phyloP scores from a whole-genome alignment of 2,113 vertebrate species.

The Marcusenius ussheri region DNA sequence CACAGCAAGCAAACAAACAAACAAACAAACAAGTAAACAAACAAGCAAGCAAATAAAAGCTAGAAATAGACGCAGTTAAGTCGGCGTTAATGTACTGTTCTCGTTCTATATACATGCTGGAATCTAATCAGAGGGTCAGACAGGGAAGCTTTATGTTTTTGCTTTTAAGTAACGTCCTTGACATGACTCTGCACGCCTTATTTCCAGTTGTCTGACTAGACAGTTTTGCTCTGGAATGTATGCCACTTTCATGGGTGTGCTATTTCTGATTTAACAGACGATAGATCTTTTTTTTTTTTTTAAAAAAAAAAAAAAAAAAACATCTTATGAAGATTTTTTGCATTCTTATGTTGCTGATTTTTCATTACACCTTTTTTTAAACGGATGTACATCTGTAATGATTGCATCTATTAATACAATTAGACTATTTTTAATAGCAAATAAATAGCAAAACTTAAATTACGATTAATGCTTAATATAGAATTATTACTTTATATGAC shows the following conservation, averaged over 20 bases:
- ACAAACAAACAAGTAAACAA: neutral
- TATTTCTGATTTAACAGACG: conserved; percentile 31
- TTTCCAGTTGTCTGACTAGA: conserved; percentile 5
- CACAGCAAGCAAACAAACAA: neutral
- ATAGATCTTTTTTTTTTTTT: neutral
- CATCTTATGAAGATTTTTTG: neutral
- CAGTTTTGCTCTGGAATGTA: conserved; percentile 21
- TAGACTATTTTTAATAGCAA: neutral
- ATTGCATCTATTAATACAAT: neutral
- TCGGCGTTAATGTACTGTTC: neutral
- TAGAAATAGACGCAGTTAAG: neutral
- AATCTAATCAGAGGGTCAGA: no score
- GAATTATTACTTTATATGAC: neutral
- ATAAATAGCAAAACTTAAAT: neutral
- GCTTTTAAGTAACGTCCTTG: neutral
- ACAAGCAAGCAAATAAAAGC: neutral
- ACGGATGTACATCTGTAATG: neutral
- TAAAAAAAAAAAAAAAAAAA: no score
- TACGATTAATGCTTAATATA: neutral
- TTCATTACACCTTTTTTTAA: neutral
- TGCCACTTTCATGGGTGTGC: conserved; percentile 15
- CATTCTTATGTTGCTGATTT: neutral
- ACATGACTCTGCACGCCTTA: neutral
- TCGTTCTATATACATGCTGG: neutral
- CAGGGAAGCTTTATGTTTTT: neutral